A percentile compares a stretch with the other conserved stretches of the same genome.
Evolutionary conservation across 2,797 vertebrate genomes (phyloP).

Genomic region (Notoglanidium macrostoma): DNA sequence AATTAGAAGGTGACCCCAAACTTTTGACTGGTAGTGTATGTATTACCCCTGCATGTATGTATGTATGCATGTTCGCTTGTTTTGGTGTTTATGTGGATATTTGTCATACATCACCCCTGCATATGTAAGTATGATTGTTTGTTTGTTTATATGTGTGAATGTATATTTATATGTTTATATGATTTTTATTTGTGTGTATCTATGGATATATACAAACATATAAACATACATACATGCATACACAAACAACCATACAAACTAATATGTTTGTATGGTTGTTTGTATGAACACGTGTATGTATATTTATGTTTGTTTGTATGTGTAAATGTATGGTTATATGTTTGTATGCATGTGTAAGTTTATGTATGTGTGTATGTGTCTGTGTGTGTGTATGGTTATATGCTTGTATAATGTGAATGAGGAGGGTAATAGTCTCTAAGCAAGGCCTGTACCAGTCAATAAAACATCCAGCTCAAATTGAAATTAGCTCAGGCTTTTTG

Average conservation of each 20-base stretch:
- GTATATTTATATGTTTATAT: not conserved
- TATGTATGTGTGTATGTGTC: not conserved
- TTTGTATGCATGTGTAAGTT: not conserved
- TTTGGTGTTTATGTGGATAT: not conserved
- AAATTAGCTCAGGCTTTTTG: slow-evolving; percentile 55
- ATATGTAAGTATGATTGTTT: not conserved
- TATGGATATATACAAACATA: not conserved
- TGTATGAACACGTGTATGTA: not conserved
- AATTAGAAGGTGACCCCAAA: no score
- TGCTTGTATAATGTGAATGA: not conserved
- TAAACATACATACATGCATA: no score
- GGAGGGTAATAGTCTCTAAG: slow-evolving; percentile 10
- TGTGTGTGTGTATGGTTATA: not conserved
- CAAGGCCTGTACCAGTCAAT: slow-evolving; percentile 38
- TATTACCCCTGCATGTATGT: no score
- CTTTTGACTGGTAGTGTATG: not conserved
- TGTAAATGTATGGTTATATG: not conserved
- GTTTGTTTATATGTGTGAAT: not conserved
- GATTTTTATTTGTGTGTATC: not conserved
- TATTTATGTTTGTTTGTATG: not conserved
- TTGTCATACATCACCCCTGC: not conserved
- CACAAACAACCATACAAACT: no score
- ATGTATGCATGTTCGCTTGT: not conserved
- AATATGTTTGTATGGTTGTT: not conserved
- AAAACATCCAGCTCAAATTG: slow-evolving; percentile 51